These are phyloP conservation scores for Syngnathus scovelli DNA, from an alignment of 2,113 vertebrate genomes.

Conservation along the genomic window DNA sequence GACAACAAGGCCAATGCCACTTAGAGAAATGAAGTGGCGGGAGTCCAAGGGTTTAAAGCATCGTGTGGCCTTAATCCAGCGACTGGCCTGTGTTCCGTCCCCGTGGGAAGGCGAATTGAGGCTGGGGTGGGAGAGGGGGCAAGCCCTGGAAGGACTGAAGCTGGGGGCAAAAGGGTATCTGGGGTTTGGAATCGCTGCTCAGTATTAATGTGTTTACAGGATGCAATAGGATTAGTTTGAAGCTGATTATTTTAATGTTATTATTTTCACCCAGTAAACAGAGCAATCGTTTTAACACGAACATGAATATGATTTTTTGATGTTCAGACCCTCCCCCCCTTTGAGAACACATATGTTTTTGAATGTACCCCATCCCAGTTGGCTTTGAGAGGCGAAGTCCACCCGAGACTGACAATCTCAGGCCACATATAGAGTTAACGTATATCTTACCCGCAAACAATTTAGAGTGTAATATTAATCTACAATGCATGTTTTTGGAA, in stretches of 20 bases:
- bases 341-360: not conserved
- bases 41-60: slow-evolving; percentile 57
- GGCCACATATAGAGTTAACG: too few species aligned
- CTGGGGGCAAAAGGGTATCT: slow-evolving; percentile 12
- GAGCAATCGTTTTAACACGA: slow-evolving; percentile 7
- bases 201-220: slow-evolving; percentile 59
- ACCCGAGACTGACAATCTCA: too few species aligned
- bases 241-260: slow-evolving; percentile 56
- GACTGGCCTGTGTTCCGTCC: slow-evolving; percentile 47
- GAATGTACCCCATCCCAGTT: too few species aligned
- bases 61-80: slow-evolving; percentile 66
- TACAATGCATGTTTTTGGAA: too few species aligned
- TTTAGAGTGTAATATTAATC: too few species aligned
- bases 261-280: slow-evolving; percentile 44
- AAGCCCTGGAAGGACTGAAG: slow-evolving; percentile 17
- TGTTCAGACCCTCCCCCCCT: not conserved
- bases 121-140: slow-evolving; percentile 27
- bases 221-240: slow-evolving; percentile 51
- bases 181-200: slow-evolving; percentile 48
- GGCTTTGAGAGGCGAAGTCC: too few species aligned
- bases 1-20: slow-evolving; percentile 46
- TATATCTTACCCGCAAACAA: too few species aligned
- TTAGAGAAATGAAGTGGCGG: slow-evolving; percentile 68
- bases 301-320: not conserved
- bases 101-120: slow-evolving; percentile 36